phyloP scores from a whole-genome alignment of 2,797 vertebrate species.

The Echeneis naucrates region DNA sequence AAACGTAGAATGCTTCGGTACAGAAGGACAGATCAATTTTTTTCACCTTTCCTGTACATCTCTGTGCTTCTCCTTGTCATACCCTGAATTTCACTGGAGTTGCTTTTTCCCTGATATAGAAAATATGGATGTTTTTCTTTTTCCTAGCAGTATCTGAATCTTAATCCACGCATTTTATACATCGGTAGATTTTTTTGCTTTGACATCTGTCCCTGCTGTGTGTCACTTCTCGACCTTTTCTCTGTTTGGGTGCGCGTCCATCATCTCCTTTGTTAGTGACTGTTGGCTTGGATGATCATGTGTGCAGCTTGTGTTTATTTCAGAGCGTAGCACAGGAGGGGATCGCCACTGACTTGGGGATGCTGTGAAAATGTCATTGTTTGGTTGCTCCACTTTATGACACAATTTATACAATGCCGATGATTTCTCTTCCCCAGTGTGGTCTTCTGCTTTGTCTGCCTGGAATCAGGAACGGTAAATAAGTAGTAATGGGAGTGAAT shows the following conservation, averaged over 20 bases:
- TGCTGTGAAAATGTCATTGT: conserved; percentile 83
- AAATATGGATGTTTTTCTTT: conserved; percentile 40
- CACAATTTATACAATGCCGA: conserved; percentile 79
- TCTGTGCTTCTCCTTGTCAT: conserved; percentile 59
- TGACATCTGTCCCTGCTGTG: conserved; percentile 68
- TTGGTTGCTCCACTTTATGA: conserved; percentile 78
- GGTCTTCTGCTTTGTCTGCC: conserved; percentile 79
- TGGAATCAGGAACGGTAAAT: conserved; percentile 83
- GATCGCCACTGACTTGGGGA: conserved; percentile 63
- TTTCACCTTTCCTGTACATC: conserved; percentile 63
- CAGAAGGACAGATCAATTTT: conserved; percentile 77
- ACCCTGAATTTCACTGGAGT: conserved; percentile 59
- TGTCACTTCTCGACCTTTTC: conserved; percentile 73
- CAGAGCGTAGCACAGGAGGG: conserved; percentile 51
- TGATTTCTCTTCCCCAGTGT: conserved; percentile 71
- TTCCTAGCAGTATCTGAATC: conserved; percentile 52
- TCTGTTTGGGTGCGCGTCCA: conserved; percentile 51
- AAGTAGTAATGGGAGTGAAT: conserved; percentile 87
- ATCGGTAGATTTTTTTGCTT: conserved; percentile 39
- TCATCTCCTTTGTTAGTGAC: conserved; percentile 72
- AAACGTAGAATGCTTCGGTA: conserved; percentile 78
- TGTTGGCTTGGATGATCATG: conserved; percentile 61
- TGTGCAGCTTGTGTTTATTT: conserved; percentile 64
- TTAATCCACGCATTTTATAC: conserved; percentile 62
- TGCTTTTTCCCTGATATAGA: conserved; percentile 43